Evolutionary conservation across 2,113 vertebrate species (phyloP).

Genomic region (Acrocephalus kingi): DNA sequence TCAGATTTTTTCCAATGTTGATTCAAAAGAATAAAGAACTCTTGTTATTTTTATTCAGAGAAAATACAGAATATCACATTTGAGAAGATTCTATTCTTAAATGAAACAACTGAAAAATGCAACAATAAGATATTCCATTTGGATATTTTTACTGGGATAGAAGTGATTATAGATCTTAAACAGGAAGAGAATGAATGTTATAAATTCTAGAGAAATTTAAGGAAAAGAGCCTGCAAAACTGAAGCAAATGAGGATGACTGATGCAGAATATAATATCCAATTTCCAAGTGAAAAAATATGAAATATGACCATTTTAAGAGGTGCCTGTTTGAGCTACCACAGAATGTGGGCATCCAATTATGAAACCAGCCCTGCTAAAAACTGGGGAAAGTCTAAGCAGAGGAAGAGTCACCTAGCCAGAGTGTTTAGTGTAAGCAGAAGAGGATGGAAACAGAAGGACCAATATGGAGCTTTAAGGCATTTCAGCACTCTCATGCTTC

Average conservation of each 20-base stretch:
- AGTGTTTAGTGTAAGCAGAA: not conserved
- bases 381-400: not conserved
- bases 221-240: not conserved
- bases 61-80: not conserved
- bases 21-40: not conserved
- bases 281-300: not conserved
- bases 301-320: not conserved
- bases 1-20: not conserved
- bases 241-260: not conserved
- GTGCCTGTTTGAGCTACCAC: not conserved
- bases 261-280: not conserved
- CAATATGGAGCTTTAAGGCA: not conserved
- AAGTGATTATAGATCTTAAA: not conserved
- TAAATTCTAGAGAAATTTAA: not conserved
- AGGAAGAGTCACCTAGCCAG: not conserved
- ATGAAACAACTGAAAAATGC: not conserved
- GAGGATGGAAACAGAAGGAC: not conserved
- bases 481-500: not conserved
- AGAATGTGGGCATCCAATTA: not conserved
- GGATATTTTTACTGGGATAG: not conserved
- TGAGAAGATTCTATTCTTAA: not conserved
- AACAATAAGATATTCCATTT: not conserved
- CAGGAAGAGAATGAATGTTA: not conserved
- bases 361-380: not conserved
- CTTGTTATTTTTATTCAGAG: not conserved